These are phyloP conservation scores for Parnassius apollo DNA, from an alignment of 2,888 invertebrate species.

Conservation along the genomic window DNA sequence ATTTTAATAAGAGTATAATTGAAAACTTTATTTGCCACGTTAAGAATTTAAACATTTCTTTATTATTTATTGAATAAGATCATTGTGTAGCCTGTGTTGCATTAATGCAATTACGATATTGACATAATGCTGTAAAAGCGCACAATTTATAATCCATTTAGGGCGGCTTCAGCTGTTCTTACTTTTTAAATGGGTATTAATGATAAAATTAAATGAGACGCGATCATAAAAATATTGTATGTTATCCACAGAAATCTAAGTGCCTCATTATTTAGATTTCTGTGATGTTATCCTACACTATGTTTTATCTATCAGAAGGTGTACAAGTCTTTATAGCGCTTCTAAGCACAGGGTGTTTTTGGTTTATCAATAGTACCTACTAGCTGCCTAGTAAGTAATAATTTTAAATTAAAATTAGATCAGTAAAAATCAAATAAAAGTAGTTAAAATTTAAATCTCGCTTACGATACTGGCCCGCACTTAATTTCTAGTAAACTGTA, in stretches of 20 bases:
- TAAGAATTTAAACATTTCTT: too few relatives aligned
- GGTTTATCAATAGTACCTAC: slow-evolving; percentile 26
- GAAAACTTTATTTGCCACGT: too few relatives aligned
- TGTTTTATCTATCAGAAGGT: slow-evolving; percentile 13
- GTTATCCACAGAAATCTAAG: background rate
- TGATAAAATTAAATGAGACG: background rate
- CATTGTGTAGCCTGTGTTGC: background rate
- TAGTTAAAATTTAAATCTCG: slow-evolving; percentile 20
- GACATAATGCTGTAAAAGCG: slow-evolving; percentile 20
- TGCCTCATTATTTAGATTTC: too few relatives aligned
- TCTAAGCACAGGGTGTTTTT: slow-evolving; percentile 32
- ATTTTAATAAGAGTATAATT: too few relatives aligned
- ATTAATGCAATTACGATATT: slow-evolving; percentile 10
- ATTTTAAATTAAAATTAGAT: slow-evolving; percentile 16
- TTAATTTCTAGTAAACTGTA: slow-evolving; percentile 15
- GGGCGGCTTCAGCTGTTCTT: background rate
- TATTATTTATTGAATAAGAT: too few relatives aligned
- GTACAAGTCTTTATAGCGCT: slow-evolving; percentile 27
- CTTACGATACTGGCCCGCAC: slow-evolving; percentile 24
- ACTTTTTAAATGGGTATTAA: too few relatives aligned
- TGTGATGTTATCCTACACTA: background rate
- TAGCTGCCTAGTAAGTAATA: slow-evolving; percentile 21
- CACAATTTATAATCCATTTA: slow-evolving; percentile 20
- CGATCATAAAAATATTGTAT: too few relatives aligned
- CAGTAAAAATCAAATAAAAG: slow-evolving; percentile 17